phyloP scores from a whole-genome alignment of 2,888 invertebrate genomes.

The Iphiclides podalirius region DNA sequence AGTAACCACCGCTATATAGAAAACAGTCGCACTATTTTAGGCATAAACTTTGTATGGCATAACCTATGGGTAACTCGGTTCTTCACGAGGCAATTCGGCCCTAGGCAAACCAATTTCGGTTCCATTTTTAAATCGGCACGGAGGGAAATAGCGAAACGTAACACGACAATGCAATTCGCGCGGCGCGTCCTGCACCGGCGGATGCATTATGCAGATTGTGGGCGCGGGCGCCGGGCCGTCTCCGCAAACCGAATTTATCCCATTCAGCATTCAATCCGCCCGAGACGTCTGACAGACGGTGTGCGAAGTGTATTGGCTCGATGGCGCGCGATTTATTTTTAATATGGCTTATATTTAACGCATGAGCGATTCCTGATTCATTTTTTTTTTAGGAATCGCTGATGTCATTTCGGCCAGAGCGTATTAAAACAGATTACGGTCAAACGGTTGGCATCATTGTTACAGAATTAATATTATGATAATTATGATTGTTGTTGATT shows the following conservation, averaged over 20 bases:
- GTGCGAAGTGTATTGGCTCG: constrained; percentile 45
- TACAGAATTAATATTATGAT: no score
- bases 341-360: no score
- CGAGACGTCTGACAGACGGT: constrained; percentile 62
- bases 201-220: constrained; percentile 73
- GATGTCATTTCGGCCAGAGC: constrained; percentile 6
- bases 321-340: constrained; percentile 35
- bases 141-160: constrained; percentile 27
- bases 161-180: constrained; percentile 56
- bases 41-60: no score
- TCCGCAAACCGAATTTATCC: constrained; percentile 73
- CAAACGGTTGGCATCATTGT: no score
- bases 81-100: constrained; percentile 3
- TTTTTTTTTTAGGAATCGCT: neutral
- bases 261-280: constrained; percentile 73
- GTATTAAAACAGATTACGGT: no score
- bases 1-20: no score
- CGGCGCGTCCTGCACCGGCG: constrained; percentile 27
- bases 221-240: constrained; percentile 51
- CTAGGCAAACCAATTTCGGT: neutral
- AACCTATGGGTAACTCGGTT: no score
- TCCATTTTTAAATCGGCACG: constrained; percentile 11
- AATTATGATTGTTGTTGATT: no score
- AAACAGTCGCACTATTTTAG: no score
- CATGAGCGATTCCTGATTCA: no score